These are phyloP conservation scores for Brachymystax lenok DNA, from an alignment of 2,797 vertebrate species.

Conservation along the genomic window DNA sequence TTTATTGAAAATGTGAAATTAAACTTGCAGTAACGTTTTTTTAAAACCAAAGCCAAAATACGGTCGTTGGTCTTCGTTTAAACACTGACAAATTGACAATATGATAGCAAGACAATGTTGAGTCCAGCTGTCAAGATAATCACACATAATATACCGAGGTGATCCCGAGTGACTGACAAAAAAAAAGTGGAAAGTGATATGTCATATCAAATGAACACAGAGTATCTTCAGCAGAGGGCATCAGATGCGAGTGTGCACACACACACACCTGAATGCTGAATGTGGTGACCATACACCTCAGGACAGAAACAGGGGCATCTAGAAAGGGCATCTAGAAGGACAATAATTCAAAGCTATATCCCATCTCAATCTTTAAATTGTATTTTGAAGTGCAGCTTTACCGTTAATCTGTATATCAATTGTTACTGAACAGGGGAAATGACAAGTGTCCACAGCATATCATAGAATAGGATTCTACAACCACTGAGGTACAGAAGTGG, in stretches of 20 bases:
- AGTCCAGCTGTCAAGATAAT: constrained; percentile 2
- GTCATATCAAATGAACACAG: constrained; percentile 4
- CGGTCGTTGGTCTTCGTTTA: not conserved
- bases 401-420: not conserved
- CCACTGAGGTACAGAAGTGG: not conserved
- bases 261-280: not conserved
- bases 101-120: not conserved
- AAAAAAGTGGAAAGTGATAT: constrained; percentile 6
- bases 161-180: constrained; percentile 3
- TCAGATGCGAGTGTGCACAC: not conserved
- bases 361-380: not conserved
- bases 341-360: not conserved
- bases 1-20: not conserved
- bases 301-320: not conserved
- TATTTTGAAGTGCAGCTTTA: not conserved
- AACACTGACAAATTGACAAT: constrained; percentile 4
- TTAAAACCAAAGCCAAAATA: not conserved
- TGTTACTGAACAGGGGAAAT: not conserved
- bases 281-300: not conserved
- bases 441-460: not conserved
- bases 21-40: not conserved
- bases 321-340: not conserved
- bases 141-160: not conserved
- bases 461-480: not conserved
- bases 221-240: not conserved